Conservation (phyloP, 2,797 vertebrate species). For the Trichosurus vulpecula region DNA sequence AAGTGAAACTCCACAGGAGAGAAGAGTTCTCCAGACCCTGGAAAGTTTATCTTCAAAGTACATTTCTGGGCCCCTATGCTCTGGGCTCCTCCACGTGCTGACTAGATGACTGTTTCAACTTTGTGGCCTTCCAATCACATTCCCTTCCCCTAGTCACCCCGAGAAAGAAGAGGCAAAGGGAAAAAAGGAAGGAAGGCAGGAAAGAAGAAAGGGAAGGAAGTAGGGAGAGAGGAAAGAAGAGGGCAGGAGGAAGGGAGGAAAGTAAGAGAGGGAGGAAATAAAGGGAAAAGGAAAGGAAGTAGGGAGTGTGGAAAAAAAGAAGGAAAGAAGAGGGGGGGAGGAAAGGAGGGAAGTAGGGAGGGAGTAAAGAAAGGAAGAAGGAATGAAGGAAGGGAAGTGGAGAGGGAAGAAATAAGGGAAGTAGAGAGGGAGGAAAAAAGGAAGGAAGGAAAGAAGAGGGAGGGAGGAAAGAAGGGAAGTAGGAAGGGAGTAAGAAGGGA, state of each 20-base stretch:
- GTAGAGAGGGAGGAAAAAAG: too few relatives aligned
- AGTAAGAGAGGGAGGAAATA: too few relatives aligned
- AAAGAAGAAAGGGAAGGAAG: too few relatives aligned
- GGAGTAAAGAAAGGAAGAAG: too few relatives aligned
- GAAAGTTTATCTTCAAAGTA: neutral
- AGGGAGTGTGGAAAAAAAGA: too few relatives aligned
- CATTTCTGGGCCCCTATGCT: neutral
- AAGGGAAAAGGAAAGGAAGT: neutral
- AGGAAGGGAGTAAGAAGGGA: too few relatives aligned
- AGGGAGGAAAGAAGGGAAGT: too few relatives aligned
- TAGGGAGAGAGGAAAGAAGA: neutral
- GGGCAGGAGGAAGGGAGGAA: too few relatives aligned
- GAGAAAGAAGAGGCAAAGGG: neutral
- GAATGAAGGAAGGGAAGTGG: too few relatives aligned
- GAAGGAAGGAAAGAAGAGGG: too few relatives aligned
- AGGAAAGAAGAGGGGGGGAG: fast-evolving
- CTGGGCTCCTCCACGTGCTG: neutral
- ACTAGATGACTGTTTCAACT: neutral
- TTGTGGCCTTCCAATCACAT: neutral
- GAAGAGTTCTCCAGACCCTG: neutral
- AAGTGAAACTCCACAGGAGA: neutral
- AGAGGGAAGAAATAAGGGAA: too few relatives aligned
- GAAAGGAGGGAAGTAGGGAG: neutral
- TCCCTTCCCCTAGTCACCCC: neutral
- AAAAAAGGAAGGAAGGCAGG: neutral